Evolutionary conservation across 2,888 invertebrate genomes (phyloP).

Genomic region (Myopa tessellatipennis): DNA sequence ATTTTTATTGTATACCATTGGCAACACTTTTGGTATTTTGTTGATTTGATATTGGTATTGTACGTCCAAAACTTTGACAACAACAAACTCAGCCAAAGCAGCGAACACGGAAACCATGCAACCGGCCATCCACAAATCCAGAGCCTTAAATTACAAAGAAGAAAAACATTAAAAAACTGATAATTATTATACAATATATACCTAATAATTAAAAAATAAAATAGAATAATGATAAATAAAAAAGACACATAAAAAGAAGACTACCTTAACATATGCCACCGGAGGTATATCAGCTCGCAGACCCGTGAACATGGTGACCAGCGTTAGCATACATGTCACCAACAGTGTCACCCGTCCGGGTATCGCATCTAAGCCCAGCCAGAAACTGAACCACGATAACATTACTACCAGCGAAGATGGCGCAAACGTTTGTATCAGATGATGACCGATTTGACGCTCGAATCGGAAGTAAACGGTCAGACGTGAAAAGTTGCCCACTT

Average conservation of each 20-base stretch:
- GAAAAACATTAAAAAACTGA: not conserved
- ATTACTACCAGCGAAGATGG: constrained; percentile 86
- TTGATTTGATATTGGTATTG: constrained; percentile 77
- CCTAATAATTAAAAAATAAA: not conserved
- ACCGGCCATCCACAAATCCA: constrained; percentile 90
- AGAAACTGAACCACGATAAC: constrained; percentile 89
- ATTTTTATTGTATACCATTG: constrained; percentile 61
- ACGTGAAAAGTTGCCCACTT: constrained; percentile 85
- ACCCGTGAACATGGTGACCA: constrained; percentile 89
- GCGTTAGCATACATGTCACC: constrained; percentile 85
- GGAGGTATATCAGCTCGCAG: constrained; percentile 85
- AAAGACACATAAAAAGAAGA: not conserved
- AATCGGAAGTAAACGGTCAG: constrained; percentile 83
- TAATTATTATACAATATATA: not conserved
- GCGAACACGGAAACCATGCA: constrained; percentile 90
- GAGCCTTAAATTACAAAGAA: constrained; percentile 71
- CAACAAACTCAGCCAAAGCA: constrained; percentile 84
- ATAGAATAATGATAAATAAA: not conserved
- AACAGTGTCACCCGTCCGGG: constrained; percentile 84
- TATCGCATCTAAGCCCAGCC: constrained; percentile 85
- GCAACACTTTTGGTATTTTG: constrained; percentile 68
- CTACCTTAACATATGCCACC: constrained; percentile 89
- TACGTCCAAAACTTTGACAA: constrained; percentile 83
- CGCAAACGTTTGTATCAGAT: constrained; percentile 86
- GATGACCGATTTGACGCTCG: constrained; percentile 86